phyloP scores from a whole-genome alignment of 2,888 invertebrate genomes.

The Drosophila anomalata region DNA sequence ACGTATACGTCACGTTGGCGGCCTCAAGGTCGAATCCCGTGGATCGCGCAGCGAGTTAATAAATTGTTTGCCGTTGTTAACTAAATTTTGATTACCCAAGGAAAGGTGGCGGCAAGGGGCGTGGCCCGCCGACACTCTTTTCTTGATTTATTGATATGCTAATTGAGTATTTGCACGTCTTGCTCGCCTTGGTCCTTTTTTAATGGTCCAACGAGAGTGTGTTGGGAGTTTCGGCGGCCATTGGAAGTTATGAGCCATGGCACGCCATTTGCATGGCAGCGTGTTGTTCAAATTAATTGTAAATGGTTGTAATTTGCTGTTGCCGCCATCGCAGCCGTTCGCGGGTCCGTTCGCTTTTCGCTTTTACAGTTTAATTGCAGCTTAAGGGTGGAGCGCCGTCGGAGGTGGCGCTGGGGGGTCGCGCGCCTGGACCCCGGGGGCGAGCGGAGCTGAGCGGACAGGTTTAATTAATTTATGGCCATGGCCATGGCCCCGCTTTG shows the following conservation, averaged over 20 bases:
- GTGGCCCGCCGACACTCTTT: slow-evolving; percentile 54
- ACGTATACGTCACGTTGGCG: slow-evolving; percentile 55
- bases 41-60: slow-evolving; percentile 54
- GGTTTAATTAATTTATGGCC: slow-evolving; percentile 73
- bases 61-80: slow-evolving; percentile 77
- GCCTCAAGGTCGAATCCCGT: slow-evolving; percentile 27
- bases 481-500: slow-evolving; percentile 47
- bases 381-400: slow-evolving; percentile 42
- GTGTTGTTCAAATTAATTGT: slow-evolving; percentile 76
- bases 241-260: slow-evolving; percentile 74
- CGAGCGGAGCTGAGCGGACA: slow-evolving; percentile 10
- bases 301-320: slow-evolving; percentile 76
- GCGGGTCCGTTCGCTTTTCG: slow-evolving; percentile 53
- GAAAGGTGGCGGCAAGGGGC: slow-evolving; percentile 9
- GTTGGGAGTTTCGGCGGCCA: slow-evolving; percentile 34
- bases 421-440: slow-evolving; percentile 43
- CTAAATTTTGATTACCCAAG: slow-evolving; percentile 71
- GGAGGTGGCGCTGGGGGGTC: slow-evolving; percentile 8
- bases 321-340: slow-evolving; percentile 31
- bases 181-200: slow-evolving; percentile 47
- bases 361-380: slow-evolving; percentile 76
- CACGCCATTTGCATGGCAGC: slow-evolving; percentile 75
- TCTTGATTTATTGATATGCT: slow-evolving; percentile 79
- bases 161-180: slow-evolving; percentile 76
- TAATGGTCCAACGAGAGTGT: slow-evolving; percentile 39